Percentiles rank a stretch among this genome's conserved stretches.
Conservation (phyloP, 2,888 invertebrate genomes). For the Ashinkailepas kermadecensis region DNA sequence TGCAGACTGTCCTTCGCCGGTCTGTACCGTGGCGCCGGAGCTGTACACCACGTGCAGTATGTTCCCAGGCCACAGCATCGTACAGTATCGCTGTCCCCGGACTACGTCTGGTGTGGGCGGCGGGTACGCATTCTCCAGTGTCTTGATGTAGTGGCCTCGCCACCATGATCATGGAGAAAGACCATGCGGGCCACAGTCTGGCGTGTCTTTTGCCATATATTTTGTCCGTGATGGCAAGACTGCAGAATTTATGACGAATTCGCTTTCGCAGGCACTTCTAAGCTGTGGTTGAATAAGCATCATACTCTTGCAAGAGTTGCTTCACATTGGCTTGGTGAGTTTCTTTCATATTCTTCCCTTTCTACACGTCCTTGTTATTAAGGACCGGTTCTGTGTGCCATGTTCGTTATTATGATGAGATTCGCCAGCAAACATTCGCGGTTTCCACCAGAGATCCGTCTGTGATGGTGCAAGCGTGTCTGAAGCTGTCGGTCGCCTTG, state of each 20-base stretch:
- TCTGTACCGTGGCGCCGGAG: background rate
- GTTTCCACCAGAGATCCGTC: background rate
- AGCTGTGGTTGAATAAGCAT: no score
- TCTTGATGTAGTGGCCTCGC: background rate
- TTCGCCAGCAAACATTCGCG: background rate
- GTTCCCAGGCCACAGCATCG: background rate
- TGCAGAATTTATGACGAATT: no score
- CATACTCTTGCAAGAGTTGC: no score
- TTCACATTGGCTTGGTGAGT: no score
- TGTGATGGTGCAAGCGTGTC: background rate
- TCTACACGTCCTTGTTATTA: no score
- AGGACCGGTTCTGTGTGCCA: no score
- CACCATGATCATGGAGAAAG: background rate
- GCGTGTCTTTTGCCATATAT: no score
- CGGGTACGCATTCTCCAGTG: conserved; percentile 18
- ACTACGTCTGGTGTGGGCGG: background rate
- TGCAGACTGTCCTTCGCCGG: conserved; percentile 1
- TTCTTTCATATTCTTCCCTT: no score
- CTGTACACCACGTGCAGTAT: background rate
- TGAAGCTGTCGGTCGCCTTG: background rate
- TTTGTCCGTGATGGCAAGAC: no score
- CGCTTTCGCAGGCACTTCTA: no score
- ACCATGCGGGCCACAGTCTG: background rate
- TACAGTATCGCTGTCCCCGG: background rate
- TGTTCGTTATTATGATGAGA: background rate